Base-by-base conservation (phyloP, 2,888 invertebrate species). In the Folsomia manolachei region DNA sequence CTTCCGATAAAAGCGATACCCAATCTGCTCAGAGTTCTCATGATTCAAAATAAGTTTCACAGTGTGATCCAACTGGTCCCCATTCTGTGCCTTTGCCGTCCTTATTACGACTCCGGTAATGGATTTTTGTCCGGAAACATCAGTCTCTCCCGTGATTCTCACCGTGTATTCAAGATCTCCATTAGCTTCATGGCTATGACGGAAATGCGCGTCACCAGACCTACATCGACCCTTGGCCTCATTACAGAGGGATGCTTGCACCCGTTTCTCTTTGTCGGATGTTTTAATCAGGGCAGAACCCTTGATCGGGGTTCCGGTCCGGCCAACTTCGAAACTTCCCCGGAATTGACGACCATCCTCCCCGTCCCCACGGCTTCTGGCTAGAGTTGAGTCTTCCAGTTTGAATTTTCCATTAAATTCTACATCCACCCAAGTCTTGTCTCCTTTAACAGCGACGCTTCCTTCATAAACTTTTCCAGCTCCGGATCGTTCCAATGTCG, bases 1-100 rank as follows among this genome's bases (percentile, higher is more conserved):
- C n/a, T n/a, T n/a, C 1, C 83, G 82, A 68, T 76, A 79, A 1
- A 81, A 1, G 39, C 72, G 74, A 70, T 78, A 79, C 24, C 81
- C 81, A 63, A 81, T 64, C 52, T 74, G 75, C 18, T 71, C 69
- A 1, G 24, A 60, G 65, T 76, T 78, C 65, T 76, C 78, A 61
- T 71, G 60, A 56, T 73, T 74, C 23, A 79, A 75, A 51, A 79
- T 76, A 23, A 81, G 73, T 27, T 75, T 72, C 0, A 64, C 75
- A 14, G 67, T 63, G 63, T 79, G 78, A 24, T 76, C 77, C 27
- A 75, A 75, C 18, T 75, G 53, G 19, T 63, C 27, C 0, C 73
- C 62, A 26, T 67, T 39, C n/a, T 69, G 53, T 14, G 69, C 23
- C 11, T 52, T 72, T 18, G 73, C 66, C 11, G 73, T 71, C 27